Evolutionary conservation across 2,888 invertebrate species (phyloP).

Genomic region (Coleophora flavipennella): DNA sequence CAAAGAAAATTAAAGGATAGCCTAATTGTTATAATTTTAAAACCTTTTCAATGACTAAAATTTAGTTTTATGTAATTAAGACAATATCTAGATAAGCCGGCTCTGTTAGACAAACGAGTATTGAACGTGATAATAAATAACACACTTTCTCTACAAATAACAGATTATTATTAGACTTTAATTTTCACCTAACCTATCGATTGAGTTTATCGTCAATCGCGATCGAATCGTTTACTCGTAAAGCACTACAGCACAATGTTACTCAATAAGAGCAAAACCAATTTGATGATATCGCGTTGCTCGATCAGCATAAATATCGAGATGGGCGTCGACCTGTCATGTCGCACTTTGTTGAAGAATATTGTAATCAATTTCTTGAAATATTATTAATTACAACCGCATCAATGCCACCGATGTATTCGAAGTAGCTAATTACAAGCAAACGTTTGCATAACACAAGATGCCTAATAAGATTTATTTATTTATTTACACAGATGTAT

Average conservation of each 20-base stretch:
- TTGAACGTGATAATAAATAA: too few species aligned
- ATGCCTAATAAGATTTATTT: too few species aligned
- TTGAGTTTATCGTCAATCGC: constrained; percentile 22
- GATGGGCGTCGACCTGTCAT: constrained; percentile 48
- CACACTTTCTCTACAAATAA: background rate
- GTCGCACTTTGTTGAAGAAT: constrained; percentile 45
- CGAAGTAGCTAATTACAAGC: constrained; percentile 5
- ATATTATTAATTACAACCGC: constrained; percentile 21
- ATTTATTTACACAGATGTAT: too few species aligned
- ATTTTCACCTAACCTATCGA: constrained; percentile 17
- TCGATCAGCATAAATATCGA: constrained; percentile 58
- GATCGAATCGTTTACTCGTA: constrained; percentile 25
- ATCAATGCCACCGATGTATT: constrained; percentile 16
- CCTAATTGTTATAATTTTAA: too few species aligned
- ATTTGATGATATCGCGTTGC: constrained; percentile 30
- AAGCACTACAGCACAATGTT: constrained; percentile 22
- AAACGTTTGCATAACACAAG: background rate
- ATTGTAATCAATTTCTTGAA: constrained; percentile 4
- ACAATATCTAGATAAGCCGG: background rate
- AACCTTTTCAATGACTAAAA: too few species aligned
- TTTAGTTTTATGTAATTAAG: too few species aligned
- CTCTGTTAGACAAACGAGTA: too few species aligned
- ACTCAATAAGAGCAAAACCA: constrained; percentile 25
- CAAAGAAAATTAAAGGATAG: too few species aligned
- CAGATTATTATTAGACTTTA: constrained; percentile 2